phyloP scores from a whole-genome alignment of 1,140 invertebrate genomes.

The Zaprionus kolodkinae region DNA sequence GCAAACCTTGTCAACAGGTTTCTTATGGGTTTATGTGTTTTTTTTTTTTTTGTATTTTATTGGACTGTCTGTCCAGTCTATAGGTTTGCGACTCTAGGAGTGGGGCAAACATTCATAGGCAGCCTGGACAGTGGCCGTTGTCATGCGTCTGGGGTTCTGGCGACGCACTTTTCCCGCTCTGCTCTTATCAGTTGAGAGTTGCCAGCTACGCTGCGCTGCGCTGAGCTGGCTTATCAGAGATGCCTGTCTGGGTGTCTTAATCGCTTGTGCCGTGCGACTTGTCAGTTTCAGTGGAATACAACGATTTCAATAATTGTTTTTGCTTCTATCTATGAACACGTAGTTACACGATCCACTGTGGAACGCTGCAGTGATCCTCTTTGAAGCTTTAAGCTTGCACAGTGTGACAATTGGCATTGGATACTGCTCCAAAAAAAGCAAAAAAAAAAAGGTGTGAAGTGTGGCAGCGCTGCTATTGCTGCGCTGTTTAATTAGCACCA shows the following conservation, averaged over 20 bases:
- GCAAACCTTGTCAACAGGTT: conserved; percentile 33
- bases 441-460: not conserved
- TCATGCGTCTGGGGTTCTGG: conserved; percentile 24
- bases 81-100: not conserved
- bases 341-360: not conserved
- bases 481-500: not conserved
- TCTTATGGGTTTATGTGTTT: conserved; percentile 12
- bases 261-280: conserved; percentile 2
- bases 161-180: conserved; percentile 37
- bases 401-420: not conserved
- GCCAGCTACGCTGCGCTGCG: not conserved
- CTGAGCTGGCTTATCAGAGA: conserved; percentile 35
- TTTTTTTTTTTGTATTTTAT: not conserved
- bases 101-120: not conserved
- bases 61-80: not conserved
- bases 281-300: conserved; percentile 22
- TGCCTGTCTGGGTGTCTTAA: conserved; percentile 37
- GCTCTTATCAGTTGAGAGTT: conserved; percentile 20
- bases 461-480: not conserved
- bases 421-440: not conserved
- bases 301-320: conserved; percentile 22
- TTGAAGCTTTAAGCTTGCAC: conserved; percentile 8
- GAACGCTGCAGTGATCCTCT: not conserved
- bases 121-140: conserved; percentile 15
- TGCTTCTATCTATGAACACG: not conserved